Evolutionary conservation across 2,797 vertebrate species (phyloP).

Genomic region (Thamnophis elegans): DNA sequence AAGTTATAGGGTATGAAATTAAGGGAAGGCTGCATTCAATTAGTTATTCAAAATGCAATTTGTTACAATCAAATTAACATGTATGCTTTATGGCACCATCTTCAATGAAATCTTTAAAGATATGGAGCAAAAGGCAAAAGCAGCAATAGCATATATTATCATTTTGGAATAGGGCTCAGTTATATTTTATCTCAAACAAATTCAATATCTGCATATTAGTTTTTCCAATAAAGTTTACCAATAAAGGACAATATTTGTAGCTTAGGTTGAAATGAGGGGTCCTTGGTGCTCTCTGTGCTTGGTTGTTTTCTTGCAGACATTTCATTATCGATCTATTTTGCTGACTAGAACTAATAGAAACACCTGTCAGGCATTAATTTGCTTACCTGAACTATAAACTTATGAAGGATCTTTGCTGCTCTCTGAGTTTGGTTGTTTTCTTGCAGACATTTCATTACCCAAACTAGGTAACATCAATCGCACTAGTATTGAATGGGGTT

Average conservation of each 20-base stretch:
- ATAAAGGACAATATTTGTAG: background rate
- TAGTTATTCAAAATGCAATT: background rate
- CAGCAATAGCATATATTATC: background rate
- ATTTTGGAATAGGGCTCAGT: background rate
- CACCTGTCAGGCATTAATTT: background rate
- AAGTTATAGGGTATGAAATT: background rate
- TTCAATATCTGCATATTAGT: background rate
- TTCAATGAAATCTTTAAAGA: background rate
- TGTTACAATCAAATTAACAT: constrained; percentile 11
- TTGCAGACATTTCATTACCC: background rate
- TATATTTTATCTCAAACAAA: background rate
- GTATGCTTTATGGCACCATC: background rate
- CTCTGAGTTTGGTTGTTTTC: background rate
- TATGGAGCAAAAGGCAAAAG: background rate
- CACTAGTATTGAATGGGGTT: background rate
- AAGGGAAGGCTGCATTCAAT: background rate
- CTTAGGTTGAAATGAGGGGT: background rate
- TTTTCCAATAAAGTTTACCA: background rate
- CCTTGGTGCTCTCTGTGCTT: background rate
- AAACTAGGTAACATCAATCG: background rate
- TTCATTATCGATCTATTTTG: background rate
- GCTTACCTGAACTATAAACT: background rate
- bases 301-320: background rate
- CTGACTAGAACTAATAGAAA: background rate
- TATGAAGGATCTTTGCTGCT: background rate